Conservation (phyloP, 2,888 invertebrate species). For the Nemotelus pantherinus region DNA sequence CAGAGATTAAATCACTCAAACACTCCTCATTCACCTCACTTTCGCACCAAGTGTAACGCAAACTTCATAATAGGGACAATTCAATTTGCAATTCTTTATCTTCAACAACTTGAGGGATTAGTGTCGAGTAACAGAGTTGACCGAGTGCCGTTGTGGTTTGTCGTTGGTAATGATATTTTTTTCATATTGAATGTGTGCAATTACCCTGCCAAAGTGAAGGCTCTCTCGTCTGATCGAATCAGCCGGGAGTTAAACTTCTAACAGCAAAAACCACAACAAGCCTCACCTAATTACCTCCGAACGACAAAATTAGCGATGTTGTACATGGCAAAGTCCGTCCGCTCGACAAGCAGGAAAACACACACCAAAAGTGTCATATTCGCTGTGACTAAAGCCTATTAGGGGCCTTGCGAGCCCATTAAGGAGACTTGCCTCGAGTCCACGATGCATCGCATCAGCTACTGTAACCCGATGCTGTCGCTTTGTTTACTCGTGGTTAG, state of each 20-base stretch:
- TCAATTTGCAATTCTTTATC: conserved; percentile 24
- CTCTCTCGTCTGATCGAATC: too few relatives aligned
- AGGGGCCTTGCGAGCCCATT: conserved; percentile 26
- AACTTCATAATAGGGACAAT: background rate
- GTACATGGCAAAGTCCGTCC: conserved; percentile 36
- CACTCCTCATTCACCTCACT: conserved; percentile 6
- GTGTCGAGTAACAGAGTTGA: conserved; percentile 30
- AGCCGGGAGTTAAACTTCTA: background rate
- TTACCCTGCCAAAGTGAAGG: too few relatives aligned
- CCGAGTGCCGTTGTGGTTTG: background rate
- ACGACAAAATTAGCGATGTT: conserved; percentile 37
- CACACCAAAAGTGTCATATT: conserved; percentile 40
- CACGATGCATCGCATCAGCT: background rate
- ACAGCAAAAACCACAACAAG: conserved; percentile 34
- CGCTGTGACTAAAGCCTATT: conserved; percentile 35
- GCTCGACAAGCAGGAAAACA: conserved; percentile 38
- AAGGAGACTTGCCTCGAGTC: conserved; percentile 20
- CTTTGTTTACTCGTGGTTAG: conserved; percentile 36
- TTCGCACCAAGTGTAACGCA: background rate
- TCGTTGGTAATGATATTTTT: background rate
- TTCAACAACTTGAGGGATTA: conserved; percentile 30
- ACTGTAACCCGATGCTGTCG: conserved; percentile 34
- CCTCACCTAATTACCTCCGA: conserved; percentile 35
- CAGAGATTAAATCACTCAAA: background rate
- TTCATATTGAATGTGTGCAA: too few relatives aligned